phyloP scores from a whole-genome alignment of 2,888 invertebrate species.

The Abscondita cerata region DNA sequence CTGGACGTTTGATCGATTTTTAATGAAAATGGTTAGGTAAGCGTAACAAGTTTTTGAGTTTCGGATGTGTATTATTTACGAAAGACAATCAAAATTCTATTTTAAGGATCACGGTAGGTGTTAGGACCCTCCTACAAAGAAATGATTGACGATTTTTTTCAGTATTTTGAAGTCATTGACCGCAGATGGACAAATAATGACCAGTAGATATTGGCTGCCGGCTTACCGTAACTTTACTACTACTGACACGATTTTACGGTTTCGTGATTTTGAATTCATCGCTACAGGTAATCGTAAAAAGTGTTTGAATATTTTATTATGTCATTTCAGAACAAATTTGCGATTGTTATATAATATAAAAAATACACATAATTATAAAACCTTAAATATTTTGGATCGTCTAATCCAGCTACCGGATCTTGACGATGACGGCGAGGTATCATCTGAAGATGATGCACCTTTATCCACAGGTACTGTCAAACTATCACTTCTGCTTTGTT shows the following conservation, averaged over 20 bases:
- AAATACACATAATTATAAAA: constrained; percentile 36
- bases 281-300: constrained; percentile 8
- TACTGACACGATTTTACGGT: background rate
- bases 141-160: constrained; percentile 40
- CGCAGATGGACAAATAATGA: constrained; percentile 44
- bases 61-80: constrained; percentile 30
- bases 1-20: constrained; percentile 8
- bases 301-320: constrained; percentile 5
- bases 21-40: constrained; percentile 1
- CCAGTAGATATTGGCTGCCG: constrained; percentile 33
- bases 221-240: constrained; percentile 3
- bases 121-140: constrained; percentile 41
- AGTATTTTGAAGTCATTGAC: constrained; percentile 39
- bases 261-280: background rate
- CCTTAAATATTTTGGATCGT: constrained; percentile 49
- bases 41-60: background rate
- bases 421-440: constrained; percentile 44
- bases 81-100: constrained; percentile 41
- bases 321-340: constrained; percentile 8
- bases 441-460: constrained; percentile 41
- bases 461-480: constrained; percentile 41
- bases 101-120: constrained; percentile 36
- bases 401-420: constrained; percentile 51
- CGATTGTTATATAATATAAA: constrained; percentile 5
- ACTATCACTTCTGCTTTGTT: constrained; percentile 31